Base-by-base conservation (phyloP, 2,888 invertebrate species). In the Neelides folsomi region DNA sequence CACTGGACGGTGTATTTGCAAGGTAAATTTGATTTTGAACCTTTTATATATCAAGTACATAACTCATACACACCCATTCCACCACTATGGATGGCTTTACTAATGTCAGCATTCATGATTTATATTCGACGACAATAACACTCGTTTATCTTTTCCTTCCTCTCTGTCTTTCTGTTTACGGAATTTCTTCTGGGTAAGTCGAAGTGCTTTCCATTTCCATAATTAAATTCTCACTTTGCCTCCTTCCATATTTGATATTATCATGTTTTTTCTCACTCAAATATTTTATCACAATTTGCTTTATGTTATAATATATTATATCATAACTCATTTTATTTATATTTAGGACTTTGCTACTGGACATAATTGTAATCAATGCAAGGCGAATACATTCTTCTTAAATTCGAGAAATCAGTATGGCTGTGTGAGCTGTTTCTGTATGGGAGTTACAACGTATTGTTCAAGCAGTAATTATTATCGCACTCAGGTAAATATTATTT, bases 341-440 rank as follows among this genome's bases (percentile, higher is more conserved):
- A 61, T 71, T 69, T 66, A 83, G 77, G 71, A 74, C 46, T 79
- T 81, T 66, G 84, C 83, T 1, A 79, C 79, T 66, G 95, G 95
- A 52, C 75, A 79, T 7, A 79, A 76, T 67, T 97, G 97, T 72
- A 83, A 88, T 69, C 79, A 82, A 69, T 97, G 97, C 73, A 81
- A 81, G 70, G 74, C 80, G 13, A 80, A 83, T 65, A 80, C 89
- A 1, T 97, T 90, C 80, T 81, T 83, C 69, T 75, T 95, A 55
- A 83, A 86, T 51, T 71, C 76, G 15, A 78, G 78, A 55, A 84
- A 86, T 66, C 79, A 81, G 62, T 81, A 83, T 62, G 97, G 97
- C 41, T 98, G 97, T 71, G 83, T 93, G 49, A 77, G 80, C 51
- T 97, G 97, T 72, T 97, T 95, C 85, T 97, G 97, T 71, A 86